Conservation (phyloP, 1,140 invertebrate species). For the Oscheius sp. region DNA sequence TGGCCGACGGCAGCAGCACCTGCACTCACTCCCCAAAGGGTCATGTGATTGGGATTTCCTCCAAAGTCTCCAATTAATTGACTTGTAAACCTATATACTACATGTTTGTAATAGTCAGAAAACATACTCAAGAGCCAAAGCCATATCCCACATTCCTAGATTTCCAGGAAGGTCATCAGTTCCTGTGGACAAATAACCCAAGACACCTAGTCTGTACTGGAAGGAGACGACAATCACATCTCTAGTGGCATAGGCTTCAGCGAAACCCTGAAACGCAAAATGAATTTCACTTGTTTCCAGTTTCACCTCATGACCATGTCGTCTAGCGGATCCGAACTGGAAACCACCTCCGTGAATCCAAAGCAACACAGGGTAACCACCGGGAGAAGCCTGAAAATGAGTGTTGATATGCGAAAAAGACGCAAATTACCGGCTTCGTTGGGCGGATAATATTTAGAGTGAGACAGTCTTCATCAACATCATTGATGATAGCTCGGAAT, state of each 20-base stretch:
- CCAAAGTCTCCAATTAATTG: constrained; percentile 53
- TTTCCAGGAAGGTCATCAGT: constrained; percentile 61
- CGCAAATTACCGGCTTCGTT: not conserved
- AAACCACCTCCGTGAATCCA: constrained; percentile 95
- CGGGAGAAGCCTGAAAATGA: constrained; percentile 33
- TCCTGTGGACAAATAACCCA: constrained; percentile 71
- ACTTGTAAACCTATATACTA: not conserved
- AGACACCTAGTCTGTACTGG: constrained; percentile 77
- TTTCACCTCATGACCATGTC: not conserved
- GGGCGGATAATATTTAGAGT: constrained; percentile 72
- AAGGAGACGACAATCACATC: constrained; percentile 69
- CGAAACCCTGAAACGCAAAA: constrained; percentile 74
- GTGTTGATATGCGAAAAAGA: constrained; percentile 71
- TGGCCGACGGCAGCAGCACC: constrained; percentile 77
- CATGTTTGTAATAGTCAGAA: not conserved
- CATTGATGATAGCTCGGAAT: constrained; percentile 53
- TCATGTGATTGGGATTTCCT: constrained; percentile 64
- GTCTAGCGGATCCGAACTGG: constrained; percentile 77
- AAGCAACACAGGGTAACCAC: constrained; percentile 74
- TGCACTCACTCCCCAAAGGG: constrained; percentile 66
- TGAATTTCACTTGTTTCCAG: constrained; percentile 67
- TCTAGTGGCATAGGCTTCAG: constrained; percentile 43
- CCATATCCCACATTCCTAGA: constrained; percentile 74
- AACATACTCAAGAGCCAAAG: constrained; percentile 71
- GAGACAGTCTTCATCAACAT: constrained; percentile 84